These are phyloP conservation scores for Cryptocephalus primarius DNA, from an alignment of 2,888 invertebrate genomes.

Conservation along the genomic window DNA sequence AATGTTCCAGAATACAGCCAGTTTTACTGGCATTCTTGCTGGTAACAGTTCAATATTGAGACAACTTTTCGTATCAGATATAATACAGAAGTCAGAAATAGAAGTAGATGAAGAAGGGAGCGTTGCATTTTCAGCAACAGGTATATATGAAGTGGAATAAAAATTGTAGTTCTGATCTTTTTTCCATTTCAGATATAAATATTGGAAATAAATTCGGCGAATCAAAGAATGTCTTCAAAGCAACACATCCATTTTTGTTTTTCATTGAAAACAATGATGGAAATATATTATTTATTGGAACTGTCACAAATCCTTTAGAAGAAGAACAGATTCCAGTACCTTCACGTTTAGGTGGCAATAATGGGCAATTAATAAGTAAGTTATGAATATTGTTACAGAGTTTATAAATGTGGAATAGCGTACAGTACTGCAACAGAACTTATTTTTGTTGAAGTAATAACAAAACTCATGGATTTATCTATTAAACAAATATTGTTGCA, in stretches of 20 bases:
- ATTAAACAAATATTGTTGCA: not conserved
- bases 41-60: constrained; percentile 35
- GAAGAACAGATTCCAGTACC: constrained; percentile 10
- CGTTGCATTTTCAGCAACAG: constrained; percentile 57
- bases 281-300: constrained; percentile 65
- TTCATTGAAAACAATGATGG: constrained; percentile 67
- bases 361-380: too few relatives aligned
- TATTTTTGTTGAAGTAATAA: too few relatives aligned
- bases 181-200: constrained; percentile 43
- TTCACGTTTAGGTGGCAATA: constrained; percentile 6
- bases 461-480: not conserved
- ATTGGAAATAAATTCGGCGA: constrained; percentile 63
- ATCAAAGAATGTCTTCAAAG: constrained; percentile 50
- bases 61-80: constrained; percentile 50
- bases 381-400: constrained; percentile 1
- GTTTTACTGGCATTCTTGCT: constrained; percentile 55
- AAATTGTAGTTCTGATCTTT: not conserved
- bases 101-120: constrained; percentile 69
- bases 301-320: constrained; percentile 53
- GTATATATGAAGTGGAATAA: constrained; percentile 30
- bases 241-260: constrained; percentile 67
- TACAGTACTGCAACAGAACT: too few relatives aligned
- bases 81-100: constrained; percentile 66
- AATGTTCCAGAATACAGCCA: constrained; percentile 60
- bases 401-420: too few relatives aligned